Base-by-base conservation (phyloP, 2,888 invertebrate genomes). In the Incurvaria masculella region DNA sequence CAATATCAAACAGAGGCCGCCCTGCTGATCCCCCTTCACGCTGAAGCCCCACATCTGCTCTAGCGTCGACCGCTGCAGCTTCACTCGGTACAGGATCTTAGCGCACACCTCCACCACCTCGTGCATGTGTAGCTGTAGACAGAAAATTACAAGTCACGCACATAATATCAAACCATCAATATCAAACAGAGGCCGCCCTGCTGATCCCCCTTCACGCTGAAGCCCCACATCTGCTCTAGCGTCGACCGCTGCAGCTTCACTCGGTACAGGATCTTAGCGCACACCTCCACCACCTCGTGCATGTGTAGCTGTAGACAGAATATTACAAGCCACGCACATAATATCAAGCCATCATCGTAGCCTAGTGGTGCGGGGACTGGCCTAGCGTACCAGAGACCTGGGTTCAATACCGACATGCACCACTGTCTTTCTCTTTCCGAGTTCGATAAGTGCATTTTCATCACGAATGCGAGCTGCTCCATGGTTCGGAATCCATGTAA, bases 41-140 rank as follows among this genome's bases (percentile, higher is more conserved):
- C 94, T 94, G 80, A 97, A 95, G 58, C 97, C 97, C 91, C 97
- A 97, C 91, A 96, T 94, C 69, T 94, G 92, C 61, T 96, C 95
- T 61, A 94, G 81, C 10, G 93, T 91, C 55, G 87, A 88, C 52
- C 97, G 84, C 61, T 91, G 90, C 63, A 97, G 81, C 69, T 97
- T 96, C 58, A 97, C 94, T 83, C 97, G 96, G 75, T 97, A 97
- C 55, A 97, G 82, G 64, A 96, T 93, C 82, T 97, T 97, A 62
- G 94, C 93, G 71, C 96, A 96, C 45, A 97, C 94, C 79, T 97
- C 97, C 50, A 97, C 92, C 56, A 94, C 88, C 78, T 94, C 94
- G 68, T 94, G 95, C 49, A 93, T 94, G 69, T 93, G 92, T 62
- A 94, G 78, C 94, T 94, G 80, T 51, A 53, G 27, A 41, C 52